A percentile compares a stretch with the other conserved stretches of the same genome.
These are phyloP conservation scores for Rhyacichthys aspro DNA, from an alignment of 2,797 vertebrate genomes.

Conservation along the genomic window DNA sequence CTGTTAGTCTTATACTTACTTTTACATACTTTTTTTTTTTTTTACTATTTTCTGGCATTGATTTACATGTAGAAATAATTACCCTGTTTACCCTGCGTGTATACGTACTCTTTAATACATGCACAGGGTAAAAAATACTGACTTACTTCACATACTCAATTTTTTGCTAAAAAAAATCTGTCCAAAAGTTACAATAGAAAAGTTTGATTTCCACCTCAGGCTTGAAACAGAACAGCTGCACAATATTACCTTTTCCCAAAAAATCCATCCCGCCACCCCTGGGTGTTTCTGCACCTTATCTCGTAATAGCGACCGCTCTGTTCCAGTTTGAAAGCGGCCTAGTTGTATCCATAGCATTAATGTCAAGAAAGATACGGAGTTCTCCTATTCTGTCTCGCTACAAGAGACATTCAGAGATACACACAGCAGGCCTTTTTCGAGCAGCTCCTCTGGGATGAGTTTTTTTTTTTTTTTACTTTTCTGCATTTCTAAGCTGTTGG, in stretches of 20 bases:
- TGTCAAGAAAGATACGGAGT: conserved; percentile 63
- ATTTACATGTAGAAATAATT: background rate
- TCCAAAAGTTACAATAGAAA: conserved; percentile 6
- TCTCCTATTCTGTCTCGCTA: conserved; percentile 57
- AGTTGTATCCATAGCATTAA: conserved; percentile 71
- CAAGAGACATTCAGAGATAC: conserved; percentile 51
- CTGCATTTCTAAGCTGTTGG: conserved; percentile 73
- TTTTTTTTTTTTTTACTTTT: conserved; percentile 38
- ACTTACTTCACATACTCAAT: too few relatives aligned
- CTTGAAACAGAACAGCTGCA: conserved; percentile 10
- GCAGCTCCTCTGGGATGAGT: conserved; percentile 59
- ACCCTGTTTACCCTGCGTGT: too few relatives aligned
- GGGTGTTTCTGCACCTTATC: conserved; percentile 57
- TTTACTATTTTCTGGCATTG: background rate
- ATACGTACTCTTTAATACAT: too few relatives aligned
- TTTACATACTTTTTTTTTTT: background rate
- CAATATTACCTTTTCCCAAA: conserved; percentile 27
- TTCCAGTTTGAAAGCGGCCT: conserved; percentile 60
- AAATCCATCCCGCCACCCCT: conserved; percentile 22
- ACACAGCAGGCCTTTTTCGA: conserved; percentile 56
- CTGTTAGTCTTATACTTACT: background rate
- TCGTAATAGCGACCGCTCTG: conserved; percentile 45
- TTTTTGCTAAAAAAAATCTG: conserved; percentile 4
- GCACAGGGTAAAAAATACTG: too few relatives aligned
- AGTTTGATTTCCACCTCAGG: background rate